Evolutionary conservation across 2,113 vertebrate species (phyloP), one percentile per base, ranked within the genome.

Genomic region (Hylia prasina): DNA sequence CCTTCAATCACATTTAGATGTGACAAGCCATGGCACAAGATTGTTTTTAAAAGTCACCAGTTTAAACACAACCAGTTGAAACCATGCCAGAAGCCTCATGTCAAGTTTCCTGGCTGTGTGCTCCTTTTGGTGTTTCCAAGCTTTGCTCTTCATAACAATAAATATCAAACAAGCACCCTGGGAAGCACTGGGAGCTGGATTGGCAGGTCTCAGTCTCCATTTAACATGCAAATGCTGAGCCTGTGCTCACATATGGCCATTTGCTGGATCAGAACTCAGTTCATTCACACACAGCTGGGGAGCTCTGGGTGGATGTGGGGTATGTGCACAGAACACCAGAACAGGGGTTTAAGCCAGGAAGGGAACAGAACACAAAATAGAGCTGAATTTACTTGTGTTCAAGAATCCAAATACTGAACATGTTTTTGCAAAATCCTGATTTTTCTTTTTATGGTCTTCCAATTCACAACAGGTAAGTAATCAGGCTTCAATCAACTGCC

Each of bases 391-490:
- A n/a, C 76, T 15, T 35, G 15, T 10, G 53, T 44, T 84, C 37
- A 35, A 44, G 47, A 68, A 77, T 78, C 68, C 58, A 80, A 54
- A 64, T 66, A 77, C 19, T 72, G 40, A 44, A 37, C 27, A 2
- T 51, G 50, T 82, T 86, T 92, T 89, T 58, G 25, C 82, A 93
- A 82, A 78, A 73, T 47, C 11, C 18, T 75, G 42, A 25, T 75
- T 89, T 95, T 91, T 80, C 17, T 72, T 90, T 77, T 82, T 61
- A 83, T 57, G 53, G 28, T 61, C 48, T 81, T 90, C 76, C 76
- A 87, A 17, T 68, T 92, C 88, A 53, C 92, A 53, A 68, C 68
- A 78, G 88, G 87, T 86, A 78, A 78, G 48, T 83, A 92, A 95
- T 82, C 88, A 79, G 80, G 31, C 87, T 93, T 94, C 68, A 90